A percentile compares a stretch with the other conserved stretches of the same genome.
Conservation (phyloP, 2,113 vertebrate genomes). For the Hemiscyllium ocellatum region DNA sequence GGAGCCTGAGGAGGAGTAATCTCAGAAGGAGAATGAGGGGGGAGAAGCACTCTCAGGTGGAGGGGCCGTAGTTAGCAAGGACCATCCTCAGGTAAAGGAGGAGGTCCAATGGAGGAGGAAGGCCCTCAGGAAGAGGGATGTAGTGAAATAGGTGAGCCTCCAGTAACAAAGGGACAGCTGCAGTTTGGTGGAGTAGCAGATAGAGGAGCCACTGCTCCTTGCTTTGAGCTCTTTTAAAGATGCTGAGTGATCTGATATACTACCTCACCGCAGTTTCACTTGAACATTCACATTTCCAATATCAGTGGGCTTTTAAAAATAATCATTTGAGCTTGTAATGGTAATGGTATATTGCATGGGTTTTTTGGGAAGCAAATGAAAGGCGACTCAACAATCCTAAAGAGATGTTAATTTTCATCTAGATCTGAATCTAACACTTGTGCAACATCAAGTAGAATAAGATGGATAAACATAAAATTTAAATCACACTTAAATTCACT, state of each 20-base stretch:
- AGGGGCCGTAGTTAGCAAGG: no score
- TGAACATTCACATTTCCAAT: background rate
- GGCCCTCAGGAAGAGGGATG: no score
- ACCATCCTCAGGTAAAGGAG: no score
- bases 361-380: background rate
- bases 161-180: no score
- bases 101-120: no score
- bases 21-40: no score
- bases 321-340: background rate
- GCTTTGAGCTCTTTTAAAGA: background rate
- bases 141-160: no score
- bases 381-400: background rate
- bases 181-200: no score
- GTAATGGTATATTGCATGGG: background rate
- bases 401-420: background rate
- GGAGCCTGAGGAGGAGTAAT: no score
- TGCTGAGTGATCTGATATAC: background rate
- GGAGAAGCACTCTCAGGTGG: no score
- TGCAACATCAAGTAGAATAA: background rate
- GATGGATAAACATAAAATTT: no score
- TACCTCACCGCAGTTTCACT: background rate
- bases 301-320: no score
- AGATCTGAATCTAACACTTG: background rate
- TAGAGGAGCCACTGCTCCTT: background rate
- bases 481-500: background rate